Evolutionary conservation across 2,888 invertebrate genomes (phyloP).

Genomic region (Agriotes lineatus): DNA sequence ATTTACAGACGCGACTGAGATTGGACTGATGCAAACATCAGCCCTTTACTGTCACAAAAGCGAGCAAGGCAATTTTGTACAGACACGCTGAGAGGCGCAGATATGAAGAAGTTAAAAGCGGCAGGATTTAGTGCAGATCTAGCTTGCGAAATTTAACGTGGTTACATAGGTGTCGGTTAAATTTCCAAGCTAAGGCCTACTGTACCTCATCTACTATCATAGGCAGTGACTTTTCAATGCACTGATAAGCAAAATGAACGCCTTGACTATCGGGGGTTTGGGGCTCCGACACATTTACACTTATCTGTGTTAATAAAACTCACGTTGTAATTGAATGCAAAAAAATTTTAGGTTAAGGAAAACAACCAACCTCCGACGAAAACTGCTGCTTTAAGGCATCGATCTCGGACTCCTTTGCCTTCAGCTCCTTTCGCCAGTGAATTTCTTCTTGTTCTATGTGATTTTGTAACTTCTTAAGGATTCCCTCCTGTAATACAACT

Average conservation of each 20-base stretch:
- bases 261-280: slow-evolving; percentile 58
- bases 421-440: slow-evolving; percentile 77
- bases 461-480: slow-evolving; percentile 79
- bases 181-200: slow-evolving; percentile 29
- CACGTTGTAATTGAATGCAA: too few species aligned
- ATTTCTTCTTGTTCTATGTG: slow-evolving; percentile 81
- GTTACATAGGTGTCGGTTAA: not conserved
- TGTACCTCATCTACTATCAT: slow-evolving; percentile 75
- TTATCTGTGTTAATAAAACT: slow-evolving; percentile 32
- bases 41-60: too few species aligned
- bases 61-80: too few species aligned
- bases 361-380: slow-evolving; percentile 55
- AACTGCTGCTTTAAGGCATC: slow-evolving; percentile 70
- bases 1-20: not conserved
- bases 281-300: slow-evolving; percentile 21
- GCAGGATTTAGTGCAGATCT: not conserved
- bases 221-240: slow-evolving; percentile 77
- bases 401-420: slow-evolving; percentile 76
- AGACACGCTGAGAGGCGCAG: too few species aligned
- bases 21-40: not conserved
- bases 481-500: slow-evolving; percentile 78
- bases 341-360: too few species aligned
- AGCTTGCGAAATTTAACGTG: not conserved
- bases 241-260: slow-evolving; percentile 75
- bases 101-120: too few species aligned